These are phyloP conservation scores for Ommatoiulus sabulosus DNA, from an alignment of 2,888 invertebrate genomes.

Conservation along the genomic window DNA sequence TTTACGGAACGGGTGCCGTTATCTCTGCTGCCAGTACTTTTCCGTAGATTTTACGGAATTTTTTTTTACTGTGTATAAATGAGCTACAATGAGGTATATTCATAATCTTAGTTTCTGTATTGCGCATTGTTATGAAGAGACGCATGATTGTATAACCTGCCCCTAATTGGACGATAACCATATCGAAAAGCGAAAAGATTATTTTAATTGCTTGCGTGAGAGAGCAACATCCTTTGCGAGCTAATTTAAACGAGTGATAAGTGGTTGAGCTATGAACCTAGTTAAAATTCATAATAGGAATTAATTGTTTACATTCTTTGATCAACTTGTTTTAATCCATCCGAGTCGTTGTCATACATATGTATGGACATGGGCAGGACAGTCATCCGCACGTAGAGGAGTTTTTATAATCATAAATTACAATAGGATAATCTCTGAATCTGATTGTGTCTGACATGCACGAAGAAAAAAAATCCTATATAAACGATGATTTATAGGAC, in stretches of 20 bases:
- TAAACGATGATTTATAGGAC: slow-evolving; percentile 21
- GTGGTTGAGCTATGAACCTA: slow-evolving; percentile 23
- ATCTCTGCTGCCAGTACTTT: too few species aligned
- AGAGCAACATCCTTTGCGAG: slow-evolving; percentile 5
- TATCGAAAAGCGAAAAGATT: slow-evolving; percentile 9
- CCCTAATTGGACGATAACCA: neutral
- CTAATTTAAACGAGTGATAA: slow-evolving; percentile 5
- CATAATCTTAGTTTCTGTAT: neutral
- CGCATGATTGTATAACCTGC: neutral
- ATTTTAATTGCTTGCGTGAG: slow-evolving; percentile 36
- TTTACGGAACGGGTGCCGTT: too few species aligned
- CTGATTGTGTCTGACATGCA: slow-evolving; percentile 43
- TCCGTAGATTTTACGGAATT: too few species aligned
- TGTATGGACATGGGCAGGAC: slow-evolving; percentile 31
- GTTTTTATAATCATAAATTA: slow-evolving; percentile 36
- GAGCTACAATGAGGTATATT: neutral
- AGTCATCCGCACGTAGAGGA: slow-evolving; percentile 12
- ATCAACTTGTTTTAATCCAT: slow-evolving; percentile 37
- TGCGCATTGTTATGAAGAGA: neutral
- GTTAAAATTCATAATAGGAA: slow-evolving; percentile 36
- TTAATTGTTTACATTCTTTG: slow-evolving; percentile 43
- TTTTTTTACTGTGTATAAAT: too few species aligned
- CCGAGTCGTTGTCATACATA: neutral
- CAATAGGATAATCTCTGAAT: slow-evolving; percentile 17
- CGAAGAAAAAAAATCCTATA: neutral